phyloP scores from a whole-genome alignment of 2,797 vertebrate genomes.

The Pseudocheirus occidentalis region DNA sequence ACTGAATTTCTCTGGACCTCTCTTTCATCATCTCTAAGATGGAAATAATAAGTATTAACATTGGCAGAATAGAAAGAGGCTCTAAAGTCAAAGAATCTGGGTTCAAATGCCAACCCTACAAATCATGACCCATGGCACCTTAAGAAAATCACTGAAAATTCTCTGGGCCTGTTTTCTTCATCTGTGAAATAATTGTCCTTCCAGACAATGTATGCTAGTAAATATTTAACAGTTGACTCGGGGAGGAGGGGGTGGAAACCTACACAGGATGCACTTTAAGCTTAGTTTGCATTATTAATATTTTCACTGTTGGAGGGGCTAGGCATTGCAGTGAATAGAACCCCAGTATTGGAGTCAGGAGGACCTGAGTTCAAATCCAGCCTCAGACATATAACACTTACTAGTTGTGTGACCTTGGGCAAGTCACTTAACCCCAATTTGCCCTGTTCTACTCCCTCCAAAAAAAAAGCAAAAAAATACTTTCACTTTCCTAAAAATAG shows the following conservation, averaged over 20 bases:
- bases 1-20: neutral
- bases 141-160: neutral
- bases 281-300: neutral
- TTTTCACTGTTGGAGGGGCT: neutral
- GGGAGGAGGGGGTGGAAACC: rapidly evolving
- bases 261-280: neutral
- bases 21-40: neutral
- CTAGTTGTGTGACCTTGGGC: no score
- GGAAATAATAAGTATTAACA: neutral
- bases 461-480: no score
- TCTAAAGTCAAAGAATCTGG: neutral
- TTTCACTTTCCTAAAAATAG: neutral
- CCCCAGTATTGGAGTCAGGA: no score
- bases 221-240: neutral
- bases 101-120: neutral
- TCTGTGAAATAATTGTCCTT: neutral
- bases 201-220: neutral
- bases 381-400: no score
- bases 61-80: neutral
- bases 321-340: no score
- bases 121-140: neutral
- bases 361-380: no score
- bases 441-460: no score
- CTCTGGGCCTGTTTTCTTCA: constrained; percentile 27
- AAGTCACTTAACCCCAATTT: no score